These are phyloP conservation scores for Heliconius eleuchia DNA, from an alignment of 1,140 invertebrate genomes.

Conservation along the genomic window DNA sequence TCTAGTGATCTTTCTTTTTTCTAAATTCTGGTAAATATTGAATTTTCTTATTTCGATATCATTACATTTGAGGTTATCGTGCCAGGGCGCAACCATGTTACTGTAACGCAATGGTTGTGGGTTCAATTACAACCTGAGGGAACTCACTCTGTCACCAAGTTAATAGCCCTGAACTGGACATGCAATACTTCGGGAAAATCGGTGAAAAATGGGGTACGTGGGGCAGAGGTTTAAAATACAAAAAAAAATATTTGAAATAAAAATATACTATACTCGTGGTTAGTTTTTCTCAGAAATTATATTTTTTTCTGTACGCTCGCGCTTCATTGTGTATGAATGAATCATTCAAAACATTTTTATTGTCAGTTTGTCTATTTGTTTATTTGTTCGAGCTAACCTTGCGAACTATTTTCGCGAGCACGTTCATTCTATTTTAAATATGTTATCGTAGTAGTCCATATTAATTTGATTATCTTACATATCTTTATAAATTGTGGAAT, in stretches of 20 bases:
- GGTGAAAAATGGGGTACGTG: no score
- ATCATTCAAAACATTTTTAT: background rate
- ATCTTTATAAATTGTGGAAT: background rate
- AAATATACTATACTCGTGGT: background rate
- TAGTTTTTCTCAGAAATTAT: background rate
- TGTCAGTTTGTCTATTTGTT: conserved; percentile 7
- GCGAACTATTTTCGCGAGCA: background rate
- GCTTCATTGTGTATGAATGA: background rate
- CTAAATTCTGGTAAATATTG: background rate
- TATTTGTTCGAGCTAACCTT: conserved; percentile 2
- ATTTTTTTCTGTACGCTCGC: background rate
- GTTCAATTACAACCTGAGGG: no score
- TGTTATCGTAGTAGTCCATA: background rate
- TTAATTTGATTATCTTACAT: background rate
- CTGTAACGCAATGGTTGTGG: no score
- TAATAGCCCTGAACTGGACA: no score
- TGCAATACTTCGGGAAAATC: no score
- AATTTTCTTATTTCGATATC: background rate
- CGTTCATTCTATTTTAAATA: background rate
- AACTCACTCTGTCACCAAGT: no score
- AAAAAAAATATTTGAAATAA: background rate
- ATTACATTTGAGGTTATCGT: background rate
- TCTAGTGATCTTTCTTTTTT: background rate
- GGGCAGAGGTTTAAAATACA: no score
- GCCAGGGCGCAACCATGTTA: no score